Evolutionary conservation across 2,113 vertebrate species (phyloP), one percentile per base, ranked within the genome.

Genomic region (Octodon degus): DNA sequence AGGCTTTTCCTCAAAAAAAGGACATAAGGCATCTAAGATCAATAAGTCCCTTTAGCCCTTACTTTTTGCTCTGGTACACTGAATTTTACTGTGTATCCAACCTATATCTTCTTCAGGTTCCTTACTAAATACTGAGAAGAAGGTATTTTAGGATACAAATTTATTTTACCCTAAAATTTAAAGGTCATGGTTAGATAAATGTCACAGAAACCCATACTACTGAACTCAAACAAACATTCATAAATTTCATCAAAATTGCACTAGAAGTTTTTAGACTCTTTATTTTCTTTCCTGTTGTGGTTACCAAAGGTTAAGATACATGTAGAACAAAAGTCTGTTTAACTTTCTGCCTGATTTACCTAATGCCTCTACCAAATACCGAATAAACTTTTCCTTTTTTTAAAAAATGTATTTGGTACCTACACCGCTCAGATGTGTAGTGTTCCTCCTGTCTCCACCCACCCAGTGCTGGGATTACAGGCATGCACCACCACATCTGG

Each of bases 111-210:
- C 22, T 63, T 24, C 93, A 24, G 68, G 22, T 40, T 63, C 40
- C 34, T 94, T 83, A 58, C 24, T n/a, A 86, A 81, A 70, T 68
- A 68, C 74, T 76, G 22, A 27, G 13, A 80, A 88, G 83, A 63
- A 80, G 50, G 74, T 83, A 81, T 94, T 81, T 93, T 80, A 76
- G 79, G 74, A 22, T 43, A 86, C 30, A 80, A 12, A 77, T 91
- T 94, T 93, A 82, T 93, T 94, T 83, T 93, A 86, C 68, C 94
- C 86, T 6, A 58, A 67, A 94, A 79, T 81, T 83, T 90, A 95
- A 67, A 96, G 92, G 90, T 83, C 76, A 50, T 24, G 12, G 32
- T n/a, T 83, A 82, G 76, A 72, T 94, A 96, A 97, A 96, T 96
- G 95, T 89, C 96, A 93, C 16, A 30, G 67, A 89, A 76, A 80